A percentile compares a stretch with the other conserved stretches of the same genome.
Evolutionary conservation across 2,888 invertebrate species (phyloP).

Genomic region (Dromius quadrimaculatus): DNA sequence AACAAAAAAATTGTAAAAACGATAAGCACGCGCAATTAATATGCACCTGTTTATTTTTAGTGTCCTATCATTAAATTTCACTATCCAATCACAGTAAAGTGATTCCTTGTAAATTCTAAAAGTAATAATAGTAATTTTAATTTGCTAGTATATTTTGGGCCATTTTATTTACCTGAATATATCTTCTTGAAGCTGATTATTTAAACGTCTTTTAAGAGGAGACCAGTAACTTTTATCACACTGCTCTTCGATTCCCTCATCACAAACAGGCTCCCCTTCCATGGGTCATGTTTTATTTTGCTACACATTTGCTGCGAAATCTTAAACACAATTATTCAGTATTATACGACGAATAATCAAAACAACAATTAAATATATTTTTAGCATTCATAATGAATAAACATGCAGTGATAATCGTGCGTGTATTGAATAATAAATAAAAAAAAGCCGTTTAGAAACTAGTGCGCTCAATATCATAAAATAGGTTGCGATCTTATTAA

Average conservation of each 20-base stretch:
- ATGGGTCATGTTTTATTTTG: slow-evolving; percentile 43
- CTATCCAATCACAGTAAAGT: slow-evolving; percentile 73
- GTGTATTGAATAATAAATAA: neutral
- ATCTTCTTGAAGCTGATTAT: slow-evolving; percentile 43
- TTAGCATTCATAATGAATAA: neutral
- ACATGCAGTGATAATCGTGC: neutral
- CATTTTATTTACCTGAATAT: slow-evolving; percentile 32
- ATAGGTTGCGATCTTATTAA: slow-evolving; percentile 8
- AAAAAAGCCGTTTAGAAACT: neutral
- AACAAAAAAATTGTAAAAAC: slow-evolving; percentile 71
- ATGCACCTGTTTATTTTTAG: slow-evolving; percentile 73
- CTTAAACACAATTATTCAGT: too few species aligned
- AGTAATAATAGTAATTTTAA: too few species aligned
- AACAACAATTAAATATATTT: too few species aligned
- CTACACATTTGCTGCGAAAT: slow-evolving; percentile 46
- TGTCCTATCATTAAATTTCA: slow-evolving; percentile 71
- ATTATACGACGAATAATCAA: too few species aligned
- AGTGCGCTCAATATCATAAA: slow-evolving; percentile 1
- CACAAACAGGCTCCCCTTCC: slow-evolving; percentile 36
- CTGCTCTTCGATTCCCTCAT: slow-evolving; percentile 26
- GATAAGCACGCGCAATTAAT: slow-evolving; percentile 71
- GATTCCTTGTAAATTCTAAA: slow-evolving; percentile 74
- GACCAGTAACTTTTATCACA: slow-evolving; percentile 30
- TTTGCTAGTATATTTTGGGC: neutral
- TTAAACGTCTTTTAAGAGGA: slow-evolving; percentile 39